Evolutionary conservation across 2,113 vertebrate genomes (phyloP).

Genomic region (Leptobrachium leishanense): DNA sequence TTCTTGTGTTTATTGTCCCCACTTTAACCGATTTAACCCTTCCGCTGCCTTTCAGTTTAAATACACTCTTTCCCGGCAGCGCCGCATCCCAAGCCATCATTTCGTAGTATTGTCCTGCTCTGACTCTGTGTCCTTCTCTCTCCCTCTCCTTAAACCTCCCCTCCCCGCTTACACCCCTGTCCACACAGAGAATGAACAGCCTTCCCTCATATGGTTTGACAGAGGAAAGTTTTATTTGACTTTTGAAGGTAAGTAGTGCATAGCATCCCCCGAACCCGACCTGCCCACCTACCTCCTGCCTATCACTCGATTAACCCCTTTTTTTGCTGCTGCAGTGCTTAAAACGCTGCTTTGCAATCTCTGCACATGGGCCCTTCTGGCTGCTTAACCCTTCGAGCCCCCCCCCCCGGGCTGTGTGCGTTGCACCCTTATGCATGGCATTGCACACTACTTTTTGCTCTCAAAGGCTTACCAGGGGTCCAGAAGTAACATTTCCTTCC

Average conservation of each 20-base stretch:
- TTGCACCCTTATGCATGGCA: background rate
- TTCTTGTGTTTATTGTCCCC: background rate
- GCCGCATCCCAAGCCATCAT: slow-evolving; percentile 64
- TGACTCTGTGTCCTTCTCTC: slow-evolving; percentile 97
- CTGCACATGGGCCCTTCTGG: slow-evolving; percentile 18
- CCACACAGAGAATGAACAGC: slow-evolving; percentile 99
- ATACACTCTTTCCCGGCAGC: slow-evolving; percentile 51
- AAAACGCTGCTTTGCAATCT: slow-evolving; percentile 10
- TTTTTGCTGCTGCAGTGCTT: background rate
- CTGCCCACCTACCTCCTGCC: slow-evolving; percentile 52
- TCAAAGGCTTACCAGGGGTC: background rate
- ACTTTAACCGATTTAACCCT: background rate
- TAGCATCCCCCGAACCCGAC: slow-evolving; percentile 66
- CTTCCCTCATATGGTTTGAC: slow-evolving; percentile 99
- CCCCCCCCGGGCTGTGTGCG: background rate
- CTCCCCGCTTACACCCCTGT: slow-evolving; percentile 79
- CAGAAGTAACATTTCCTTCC: slow-evolving; percentile 18
- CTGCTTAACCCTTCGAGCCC: background rate
- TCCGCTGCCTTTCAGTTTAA: background rate
- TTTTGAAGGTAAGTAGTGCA: slow-evolving; percentile 98
- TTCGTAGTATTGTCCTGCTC: slow-evolving; percentile 85
- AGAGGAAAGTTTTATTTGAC: slow-evolving; percentile 99
- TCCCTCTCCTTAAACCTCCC: slow-evolving; percentile 77
- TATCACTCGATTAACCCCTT: slow-evolving; percentile 3
- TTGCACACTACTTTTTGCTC: background rate